A percentile compares a stretch with the other conserved stretches of the same genome.
phyloP scores from a whole-genome alignment of 2,797 vertebrate species.

The Nyctibius grandis region DNA sequence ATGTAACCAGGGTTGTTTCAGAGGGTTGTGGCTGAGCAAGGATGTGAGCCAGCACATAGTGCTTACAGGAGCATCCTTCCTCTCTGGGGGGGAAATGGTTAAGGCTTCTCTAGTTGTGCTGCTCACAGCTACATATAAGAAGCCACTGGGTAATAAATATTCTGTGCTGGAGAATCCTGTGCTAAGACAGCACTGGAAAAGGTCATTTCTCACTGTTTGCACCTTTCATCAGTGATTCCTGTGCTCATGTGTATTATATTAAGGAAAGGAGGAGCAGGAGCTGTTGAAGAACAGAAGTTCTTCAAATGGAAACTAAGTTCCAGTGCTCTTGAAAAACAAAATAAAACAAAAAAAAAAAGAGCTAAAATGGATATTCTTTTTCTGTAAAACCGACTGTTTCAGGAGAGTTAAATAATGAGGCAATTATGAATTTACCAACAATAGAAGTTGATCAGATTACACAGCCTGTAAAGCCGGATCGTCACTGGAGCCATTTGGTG shows the following conservation, averaged over 20 bases:
- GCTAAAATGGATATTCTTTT: not conserved
- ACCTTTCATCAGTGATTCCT: not conserved
- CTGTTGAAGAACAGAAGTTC: not conserved
- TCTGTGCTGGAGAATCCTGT: not conserved
- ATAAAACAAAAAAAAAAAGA: not conserved
- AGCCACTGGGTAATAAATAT: not conserved
- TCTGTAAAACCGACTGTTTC: not conserved
- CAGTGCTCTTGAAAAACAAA: not conserved
- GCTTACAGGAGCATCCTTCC: not conserved
- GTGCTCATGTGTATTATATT: not conserved
- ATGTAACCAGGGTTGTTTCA: not conserved
- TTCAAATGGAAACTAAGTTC: not conserved
- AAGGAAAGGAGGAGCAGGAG: not conserved
- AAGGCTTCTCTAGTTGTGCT: not conserved
- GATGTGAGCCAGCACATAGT: not conserved
- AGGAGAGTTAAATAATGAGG: conserved; percentile 17
- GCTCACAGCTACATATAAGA: not conserved
- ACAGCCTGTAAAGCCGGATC: conserved; percentile 3
- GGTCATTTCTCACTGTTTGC: not conserved
- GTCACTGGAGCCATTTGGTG: conserved; percentile 27
- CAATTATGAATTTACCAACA: conserved; percentile 42
- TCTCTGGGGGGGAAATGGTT: not conserved
- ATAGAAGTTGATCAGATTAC: conserved; percentile 56
- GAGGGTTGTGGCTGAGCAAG: not conserved
- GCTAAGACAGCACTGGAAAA: not conserved